Evolutionary conservation across 2,113 vertebrate species (phyloP), one percentile per base, ranked within the genome.

Genomic region (Gobius niger): DNA sequence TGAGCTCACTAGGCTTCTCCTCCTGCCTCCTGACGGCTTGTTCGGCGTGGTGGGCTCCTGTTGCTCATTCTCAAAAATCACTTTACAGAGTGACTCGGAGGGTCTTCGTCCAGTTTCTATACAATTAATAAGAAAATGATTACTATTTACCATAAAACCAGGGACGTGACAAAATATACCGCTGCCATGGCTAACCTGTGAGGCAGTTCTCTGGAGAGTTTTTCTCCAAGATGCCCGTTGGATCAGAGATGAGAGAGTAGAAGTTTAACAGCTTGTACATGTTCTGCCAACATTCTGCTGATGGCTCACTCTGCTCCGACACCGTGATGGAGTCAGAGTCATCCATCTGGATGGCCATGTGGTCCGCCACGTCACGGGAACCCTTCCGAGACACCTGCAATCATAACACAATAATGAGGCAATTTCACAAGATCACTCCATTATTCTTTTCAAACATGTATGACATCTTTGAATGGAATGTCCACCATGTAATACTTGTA

Each of bases 191-290:
- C 70, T 86, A 91, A 99, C 98, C 96, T 93, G 95, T 74, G 70
- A 95, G 53, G 92, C 93, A 76, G 91, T 94, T 91, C 87, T 97
- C 96, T 1, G 88, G 90, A 44, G 96, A 96, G 81, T 94, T 94
- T 77, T 96, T 98, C 76, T 99, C 97, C 87, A 99, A 85, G 90
- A 99, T 97, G 59, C 97, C 96, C 0, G 97, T 98, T 64, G 98
- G 98, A 85, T 99, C 96, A 2, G 97, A 98, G 85, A 99, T 99
- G 77, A 99, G 96, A 0, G 98, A 99, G 78, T 99, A 99, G 87
- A 99, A 99, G 90, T 99, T 99, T 44, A 99, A 90, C 7, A 99
- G 89, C 77, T 99, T 99, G 87, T 99, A 99, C 98, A 99, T 99
- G 71, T 99, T 98, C 89, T 99, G 98, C 98, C 98, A 99, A 86